A percentile compares a stretch with the other conserved stretches of the same genome.
phyloP scores from a whole-genome alignment of 2,113 vertebrate species.

The Copsychus sechellarum region DNA sequence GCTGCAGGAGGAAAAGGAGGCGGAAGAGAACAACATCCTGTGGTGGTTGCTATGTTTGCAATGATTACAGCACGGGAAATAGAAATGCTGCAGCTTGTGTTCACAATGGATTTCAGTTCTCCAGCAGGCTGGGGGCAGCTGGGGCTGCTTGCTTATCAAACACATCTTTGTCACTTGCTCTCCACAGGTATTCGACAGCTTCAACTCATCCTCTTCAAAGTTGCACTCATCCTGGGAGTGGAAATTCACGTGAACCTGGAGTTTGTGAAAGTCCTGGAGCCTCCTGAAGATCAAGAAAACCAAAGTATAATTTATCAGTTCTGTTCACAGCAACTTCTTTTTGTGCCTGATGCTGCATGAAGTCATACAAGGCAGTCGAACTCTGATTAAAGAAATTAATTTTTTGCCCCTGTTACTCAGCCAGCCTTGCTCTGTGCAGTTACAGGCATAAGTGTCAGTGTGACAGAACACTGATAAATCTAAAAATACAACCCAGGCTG shows the following conservation, averaged over 20 bases:
- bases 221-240: constrained; percentile 91
- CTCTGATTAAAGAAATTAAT: background rate
- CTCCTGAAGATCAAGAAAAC: constrained; percentile 93
- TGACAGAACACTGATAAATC: background rate
- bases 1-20: background rate
- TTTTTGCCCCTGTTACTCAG: background rate
- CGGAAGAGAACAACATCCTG: background rate
- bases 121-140: background rate
- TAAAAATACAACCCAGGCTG: background rate
- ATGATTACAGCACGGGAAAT: background rate
- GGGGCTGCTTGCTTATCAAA: background rate
- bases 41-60: background rate
- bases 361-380: background rate
- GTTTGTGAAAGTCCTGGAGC: constrained; percentile 90
- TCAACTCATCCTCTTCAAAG: constrained; percentile 94
- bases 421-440: background rate
- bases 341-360: background rate
- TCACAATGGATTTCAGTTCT: background rate
- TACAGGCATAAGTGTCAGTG: background rate
- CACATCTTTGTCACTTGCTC: background rate
- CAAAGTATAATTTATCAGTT: constrained; percentile 77
- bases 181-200: constrained; percentile 92
- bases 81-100: background rate
- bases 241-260: constrained; percentile 96
- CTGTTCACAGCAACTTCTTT: background rate